Percentiles rank a stretch among this genome's conserved stretches.
Evolutionary conservation across 1,140 invertebrate genomes (phyloP).

Genomic region (Apolygus lucorum): DNA sequence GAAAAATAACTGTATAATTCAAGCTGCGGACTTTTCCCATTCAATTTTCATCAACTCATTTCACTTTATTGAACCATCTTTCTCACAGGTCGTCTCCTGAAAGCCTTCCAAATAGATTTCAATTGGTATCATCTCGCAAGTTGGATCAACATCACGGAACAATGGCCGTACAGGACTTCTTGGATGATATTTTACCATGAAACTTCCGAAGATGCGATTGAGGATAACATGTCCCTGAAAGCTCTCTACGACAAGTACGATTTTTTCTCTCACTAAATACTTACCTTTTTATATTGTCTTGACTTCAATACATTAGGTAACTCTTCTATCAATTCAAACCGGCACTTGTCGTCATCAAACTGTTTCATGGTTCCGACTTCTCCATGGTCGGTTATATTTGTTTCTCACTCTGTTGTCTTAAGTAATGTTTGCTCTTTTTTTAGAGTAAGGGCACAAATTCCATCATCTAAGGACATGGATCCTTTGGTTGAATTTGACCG

Average conservation of each 20-base stretch:
- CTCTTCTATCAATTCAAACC: no score
- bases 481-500: conserved; percentile 83
- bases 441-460: conserved; percentile 71
- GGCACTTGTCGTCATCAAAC: no score
- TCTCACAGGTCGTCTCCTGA: conserved; percentile 73
- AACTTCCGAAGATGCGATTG: conserved; percentile 73
- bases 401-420: no score
- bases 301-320: no score
- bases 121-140: conserved; percentile 95
- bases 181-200: conserved; percentile 96
- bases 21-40: no score
- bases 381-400: no score
- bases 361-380: no score
- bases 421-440: conserved; percentile 10
- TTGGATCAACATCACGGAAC: conserved; percentile 97
- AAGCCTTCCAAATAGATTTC: conserved; percentile 98
- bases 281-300: no score
- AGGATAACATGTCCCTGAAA: conserved; percentile 77
- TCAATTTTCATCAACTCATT: not conserved
- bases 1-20: no score
- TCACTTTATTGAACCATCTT: no score
- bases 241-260: conserved; percentile 84
- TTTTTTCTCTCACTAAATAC: no score
- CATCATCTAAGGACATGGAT: conserved; percentile 75
- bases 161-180: conserved; percentile 95